Evolutionary conservation across 2,113 vertebrate species (phyloP).

Genomic region (Cricetomys ansorgei): DNA sequence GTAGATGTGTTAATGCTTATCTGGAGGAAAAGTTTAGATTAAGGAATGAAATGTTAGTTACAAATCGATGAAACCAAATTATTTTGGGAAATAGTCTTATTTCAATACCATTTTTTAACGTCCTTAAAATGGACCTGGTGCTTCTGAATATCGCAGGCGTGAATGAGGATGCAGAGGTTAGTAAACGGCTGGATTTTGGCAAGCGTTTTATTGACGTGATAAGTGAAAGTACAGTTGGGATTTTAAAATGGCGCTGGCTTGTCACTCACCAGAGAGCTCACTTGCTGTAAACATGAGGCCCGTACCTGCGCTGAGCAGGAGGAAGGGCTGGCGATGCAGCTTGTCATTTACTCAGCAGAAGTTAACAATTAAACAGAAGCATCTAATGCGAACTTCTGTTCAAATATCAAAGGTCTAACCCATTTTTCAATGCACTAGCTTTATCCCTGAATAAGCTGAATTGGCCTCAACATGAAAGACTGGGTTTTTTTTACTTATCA

Average conservation of each 20-base stretch:
- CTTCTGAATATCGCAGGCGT: conserved; percentile 33
- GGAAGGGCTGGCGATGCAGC: neutral
- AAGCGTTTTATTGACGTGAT: conserved; percentile 55
- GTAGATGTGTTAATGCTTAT: neutral
- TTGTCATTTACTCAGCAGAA: conserved; percentile 31
- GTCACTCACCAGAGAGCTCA: neutral
- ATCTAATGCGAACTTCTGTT: conserved; percentile 44
- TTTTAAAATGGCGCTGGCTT: conserved; percentile 65
- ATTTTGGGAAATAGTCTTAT: neutral
- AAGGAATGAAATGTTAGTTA: neutral
- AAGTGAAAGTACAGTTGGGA: conserved; percentile 63
- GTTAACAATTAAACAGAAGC: conserved; percentile 53
- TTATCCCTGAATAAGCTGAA: conserved; percentile 47
- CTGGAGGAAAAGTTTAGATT: neutral
- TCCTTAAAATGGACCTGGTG: conserved; percentile 41
- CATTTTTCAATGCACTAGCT: conserved; percentile 34
- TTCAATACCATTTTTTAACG: neutral
- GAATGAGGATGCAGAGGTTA: conserved; percentile 36
- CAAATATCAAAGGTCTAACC: conserved; percentile 49
- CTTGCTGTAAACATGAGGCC: neutral
- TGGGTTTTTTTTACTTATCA: conserved; percentile 28
- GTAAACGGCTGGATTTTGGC: conserved; percentile 55
- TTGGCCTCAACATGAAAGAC: conserved; percentile 39
- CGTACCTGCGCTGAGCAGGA: neutral
- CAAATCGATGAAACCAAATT: conserved; percentile 23